These are phyloP conservation scores for Pterostichus madidus DNA, from an alignment of 2,888 invertebrate genomes.

Conservation along the genomic window DNA sequence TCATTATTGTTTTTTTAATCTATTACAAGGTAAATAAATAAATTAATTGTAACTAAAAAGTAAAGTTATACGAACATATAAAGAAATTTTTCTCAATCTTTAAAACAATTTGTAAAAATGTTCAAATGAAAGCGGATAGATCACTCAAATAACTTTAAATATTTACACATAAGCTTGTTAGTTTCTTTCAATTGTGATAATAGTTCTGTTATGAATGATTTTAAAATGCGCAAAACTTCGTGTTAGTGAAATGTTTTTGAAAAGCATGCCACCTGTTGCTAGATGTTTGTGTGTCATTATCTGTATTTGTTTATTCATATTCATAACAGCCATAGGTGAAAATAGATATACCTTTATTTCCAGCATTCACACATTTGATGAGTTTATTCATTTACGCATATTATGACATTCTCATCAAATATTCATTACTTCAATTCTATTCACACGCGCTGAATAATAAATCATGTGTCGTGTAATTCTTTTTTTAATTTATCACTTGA, in stretches of 20 bases:
- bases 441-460: background rate
- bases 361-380: background rate
- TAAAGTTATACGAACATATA: too few species aligned
- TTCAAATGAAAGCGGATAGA: too few species aligned
- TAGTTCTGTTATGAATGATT: slow-evolving; percentile 34
- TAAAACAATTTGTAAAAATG: too few species aligned
- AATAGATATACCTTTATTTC: background rate
- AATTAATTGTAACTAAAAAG: too few species aligned
- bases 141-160: too few species aligned
- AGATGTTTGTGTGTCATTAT: slow-evolving; percentile 39
- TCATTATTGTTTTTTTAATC: too few species aligned
- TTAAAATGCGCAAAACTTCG: slow-evolving; percentile 46
- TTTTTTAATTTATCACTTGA: slow-evolving; percentile 21
- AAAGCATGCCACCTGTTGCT: slow-evolving; percentile 58
- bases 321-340: slow-evolving; percentile 24
- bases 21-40: too few species aligned
- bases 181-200: slow-evolving; percentile 19
- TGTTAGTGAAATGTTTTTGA: slow-evolving; percentile 42
- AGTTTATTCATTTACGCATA: background rate
- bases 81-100: too few species aligned
- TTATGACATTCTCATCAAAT: slow-evolving; percentile 24
- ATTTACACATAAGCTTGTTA: background rate
- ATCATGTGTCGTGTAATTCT: background rate
- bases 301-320: slow-evolving; percentile 59
- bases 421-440: background rate